Evolutionary conservation across 1,140 invertebrate genomes (phyloP).

Genomic region (Bombus balteatus): DNA sequence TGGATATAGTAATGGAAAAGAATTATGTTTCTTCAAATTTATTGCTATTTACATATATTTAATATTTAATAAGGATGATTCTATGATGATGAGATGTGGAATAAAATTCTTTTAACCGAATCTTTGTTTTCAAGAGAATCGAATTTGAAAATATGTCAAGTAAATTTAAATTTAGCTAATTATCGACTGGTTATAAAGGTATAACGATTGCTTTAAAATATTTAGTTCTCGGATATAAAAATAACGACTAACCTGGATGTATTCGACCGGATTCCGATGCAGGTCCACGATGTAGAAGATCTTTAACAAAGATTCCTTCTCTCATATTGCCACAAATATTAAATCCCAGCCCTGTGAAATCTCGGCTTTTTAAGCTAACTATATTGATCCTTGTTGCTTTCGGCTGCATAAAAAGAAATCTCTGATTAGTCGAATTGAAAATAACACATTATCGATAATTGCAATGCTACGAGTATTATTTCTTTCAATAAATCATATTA

Average conservation of each 20-base stretch:
- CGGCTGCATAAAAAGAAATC: slow-evolving; percentile 69
- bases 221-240: not conserved
- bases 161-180: no score
- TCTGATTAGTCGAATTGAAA: not conserved
- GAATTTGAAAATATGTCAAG: no score
- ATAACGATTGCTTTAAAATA: no score
- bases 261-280: slow-evolving; percentile 92
- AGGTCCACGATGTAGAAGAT: slow-evolving; percentile 92
- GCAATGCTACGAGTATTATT: not conserved
- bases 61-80: no score
- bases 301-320: slow-evolving; percentile 94
- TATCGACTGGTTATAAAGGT: no score
- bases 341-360: slow-evolving; percentile 96
- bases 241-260: slow-evolving; percentile 87
- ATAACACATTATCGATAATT: not conserved
- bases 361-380: slow-evolving; percentile 91
- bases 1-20: slow-evolving; percentile 35
- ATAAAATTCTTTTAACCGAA: no score
- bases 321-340: slow-evolving; percentile 94
- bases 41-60: not conserved
- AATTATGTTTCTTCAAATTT: not conserved
- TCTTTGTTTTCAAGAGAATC: no score
- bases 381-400: slow-evolving; percentile 82
- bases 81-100: no score
- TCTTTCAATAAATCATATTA: not conserved